Base-by-base conservation (phyloP, 2,797 vertebrate genomes). In the Pipistrellus pygmaeus region DNA sequence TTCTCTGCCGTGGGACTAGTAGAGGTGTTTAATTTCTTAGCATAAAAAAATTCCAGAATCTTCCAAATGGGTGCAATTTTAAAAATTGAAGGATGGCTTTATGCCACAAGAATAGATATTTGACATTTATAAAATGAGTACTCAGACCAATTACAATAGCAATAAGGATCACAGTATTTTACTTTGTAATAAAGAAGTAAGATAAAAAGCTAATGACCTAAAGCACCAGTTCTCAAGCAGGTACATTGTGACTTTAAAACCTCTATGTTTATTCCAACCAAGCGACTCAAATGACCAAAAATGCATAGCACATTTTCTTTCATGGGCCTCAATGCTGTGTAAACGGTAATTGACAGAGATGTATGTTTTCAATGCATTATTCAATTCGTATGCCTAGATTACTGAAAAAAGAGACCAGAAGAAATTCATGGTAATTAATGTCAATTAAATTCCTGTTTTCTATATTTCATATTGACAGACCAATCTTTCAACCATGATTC, bases 371-470 rank as follows among this genome's bases (percentile, higher is more conserved):
- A 95, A 60, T 76, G 68, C 32, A 53, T 96, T 94, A 94, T 96
- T 97, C 82, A 85, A 60, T 97, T 96, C 94, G 78, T 96, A 62
- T 88, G 89, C 87, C 71, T 80, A 91, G 87, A 97, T 96, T 95
- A 97, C 78, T 94, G 84, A 97, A 97, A 97, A 97, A 93, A 62
- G 68, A 96, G 96, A 95, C 51, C 35, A 95, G 93, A 93, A 96
- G 5, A 92, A 96, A 96, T 96, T 96, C 3, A 55, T 93, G 90
- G 75, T 84, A 96, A 97, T 97, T 96, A 95, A 95, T n/a, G n/a
- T 91, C 77, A 93, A 89, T 96, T 97, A 97, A 97, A 96, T 94
- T 96, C 51, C n/a, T 71, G 89, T 89, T 96, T 96, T 96, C 87
- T 90, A 1, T 93, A 81, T 82, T 97, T 97, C 51, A 94, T 94